Conservation (phyloP, 2,797 vertebrate species). For the Sebastes oblongus region DNA sequence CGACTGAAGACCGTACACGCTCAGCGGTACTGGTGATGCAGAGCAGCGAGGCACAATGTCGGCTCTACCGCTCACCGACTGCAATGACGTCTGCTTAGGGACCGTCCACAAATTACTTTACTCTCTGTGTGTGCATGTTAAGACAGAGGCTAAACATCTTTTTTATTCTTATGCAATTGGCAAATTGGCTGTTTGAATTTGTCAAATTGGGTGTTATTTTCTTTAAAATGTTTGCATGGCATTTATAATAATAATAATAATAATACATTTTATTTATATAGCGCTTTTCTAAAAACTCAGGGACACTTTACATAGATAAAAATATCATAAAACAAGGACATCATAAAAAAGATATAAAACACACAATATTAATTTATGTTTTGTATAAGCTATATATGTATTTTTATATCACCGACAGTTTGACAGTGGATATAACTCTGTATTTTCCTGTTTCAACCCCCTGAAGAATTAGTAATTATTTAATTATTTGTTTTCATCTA, state of each 20-base stretch:
- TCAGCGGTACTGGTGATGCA: constrained; percentile 38
- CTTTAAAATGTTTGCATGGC: not conserved
- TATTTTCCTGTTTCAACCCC: too few species aligned
- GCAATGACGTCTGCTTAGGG: constrained; percentile 58
- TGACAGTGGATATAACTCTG: not conserved
- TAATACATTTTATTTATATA: too few species aligned
- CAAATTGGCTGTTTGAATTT: not conserved
- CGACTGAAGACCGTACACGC: constrained; percentile 26
- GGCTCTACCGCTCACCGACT: constrained; percentile 8
- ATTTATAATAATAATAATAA: not conserved
- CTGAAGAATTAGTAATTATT: too few species aligned
- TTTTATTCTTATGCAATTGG: not conserved
- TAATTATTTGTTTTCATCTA: too few species aligned
- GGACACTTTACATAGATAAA: too few species aligned
- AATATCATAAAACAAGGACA: too few species aligned
- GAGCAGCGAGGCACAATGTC: constrained; percentile 53
- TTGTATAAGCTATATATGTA: not conserved
- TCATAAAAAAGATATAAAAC: too few species aligned
- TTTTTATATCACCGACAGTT: not conserved
- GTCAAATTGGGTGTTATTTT: not conserved
- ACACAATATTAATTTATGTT: not conserved
- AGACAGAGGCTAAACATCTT: accelerated
- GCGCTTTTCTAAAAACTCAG: too few species aligned
- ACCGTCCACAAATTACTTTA: constrained; percentile 48
- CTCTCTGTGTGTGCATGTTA: not conserved